Conservation (phyloP, 64 coral and sea anemone genomes). For the Montipora cactus region DNA sequence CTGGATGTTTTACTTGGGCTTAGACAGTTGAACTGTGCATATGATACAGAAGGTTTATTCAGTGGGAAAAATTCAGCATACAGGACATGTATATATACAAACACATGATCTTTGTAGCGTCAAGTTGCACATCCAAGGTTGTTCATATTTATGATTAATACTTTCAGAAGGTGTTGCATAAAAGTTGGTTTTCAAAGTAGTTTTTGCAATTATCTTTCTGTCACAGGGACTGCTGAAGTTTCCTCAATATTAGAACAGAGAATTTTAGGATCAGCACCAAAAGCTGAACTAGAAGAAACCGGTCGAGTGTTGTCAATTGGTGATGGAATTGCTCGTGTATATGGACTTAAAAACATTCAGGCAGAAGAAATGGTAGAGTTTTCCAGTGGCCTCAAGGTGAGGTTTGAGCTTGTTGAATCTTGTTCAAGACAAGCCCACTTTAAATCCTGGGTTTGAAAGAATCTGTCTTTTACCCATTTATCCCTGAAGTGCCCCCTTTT, state of each 20-base stretch:
- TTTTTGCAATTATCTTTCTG: neutral
- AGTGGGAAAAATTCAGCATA: too few species aligned
- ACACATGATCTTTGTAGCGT: too few species aligned
- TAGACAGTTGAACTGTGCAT: too few species aligned
- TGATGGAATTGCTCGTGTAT: conserved; percentile 99
- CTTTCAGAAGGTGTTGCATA: too few species aligned
- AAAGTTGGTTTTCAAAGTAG: neutral
- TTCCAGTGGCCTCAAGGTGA: conserved; percentile 96
- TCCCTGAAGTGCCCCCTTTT: too few species aligned
- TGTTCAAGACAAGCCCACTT: neutral
- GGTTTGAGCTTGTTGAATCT: neutral
- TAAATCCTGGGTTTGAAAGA: too few species aligned
- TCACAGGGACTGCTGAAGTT: conserved; percentile 94
- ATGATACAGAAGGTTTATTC: too few species aligned
- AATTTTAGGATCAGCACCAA: conserved; percentile 93
- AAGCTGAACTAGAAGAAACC: conserved; percentile 98
- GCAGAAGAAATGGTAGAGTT: conserved; percentile 99
- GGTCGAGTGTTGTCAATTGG: conserved; percentile 98
- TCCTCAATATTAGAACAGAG: conserved; percentile 97
- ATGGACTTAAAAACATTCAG: conserved; percentile 99
- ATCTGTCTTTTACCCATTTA: too few species aligned
- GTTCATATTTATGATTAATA: too few species aligned
- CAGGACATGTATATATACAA: too few species aligned
- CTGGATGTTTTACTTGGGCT: too few species aligned
- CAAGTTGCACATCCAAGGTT: too few species aligned